A percentile compares a stretch with the other conserved stretches of the same genome.
phyloP scores from a whole-genome alignment of 1,140 invertebrate genomes.

The Lutraria rhynchaena region DNA sequence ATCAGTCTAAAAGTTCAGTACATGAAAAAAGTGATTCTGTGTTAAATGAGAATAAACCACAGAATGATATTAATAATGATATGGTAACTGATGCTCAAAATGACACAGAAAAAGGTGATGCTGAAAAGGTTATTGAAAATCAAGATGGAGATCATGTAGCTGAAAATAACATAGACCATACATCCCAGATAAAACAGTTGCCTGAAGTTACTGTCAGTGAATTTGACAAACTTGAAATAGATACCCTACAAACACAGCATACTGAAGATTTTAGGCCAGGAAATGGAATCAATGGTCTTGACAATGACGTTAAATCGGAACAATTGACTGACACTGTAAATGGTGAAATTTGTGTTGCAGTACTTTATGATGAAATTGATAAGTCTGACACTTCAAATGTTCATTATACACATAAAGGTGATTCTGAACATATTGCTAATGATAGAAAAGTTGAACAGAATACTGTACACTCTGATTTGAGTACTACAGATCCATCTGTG shows the following conservation, averaged over 20 bases:
- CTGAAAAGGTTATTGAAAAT: neutral
- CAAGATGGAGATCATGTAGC: neutral
- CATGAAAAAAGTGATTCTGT: neutral
- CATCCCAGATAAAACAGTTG: neutral
- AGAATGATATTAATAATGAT: neutral
- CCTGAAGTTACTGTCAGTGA: neutral
- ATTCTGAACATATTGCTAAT: too few relatives aligned
- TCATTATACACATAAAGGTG: neutral
- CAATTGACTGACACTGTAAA: too few relatives aligned
- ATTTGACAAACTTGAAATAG: neutral
- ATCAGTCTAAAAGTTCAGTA: slow-evolving; percentile 10
- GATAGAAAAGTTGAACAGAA: too few relatives aligned
- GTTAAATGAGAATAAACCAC: neutral
- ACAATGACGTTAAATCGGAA: too few relatives aligned
- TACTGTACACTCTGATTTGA: too few relatives aligned
- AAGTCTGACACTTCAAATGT: too few relatives aligned
- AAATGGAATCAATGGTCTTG: too few relatives aligned
- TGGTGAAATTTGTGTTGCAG: too few relatives aligned
- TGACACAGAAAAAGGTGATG: neutral
- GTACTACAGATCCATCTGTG: too few relatives aligned
- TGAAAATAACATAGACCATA: neutral
- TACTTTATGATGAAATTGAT: too few relatives aligned
- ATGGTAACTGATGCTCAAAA: neutral
- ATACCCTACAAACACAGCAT: neutral
- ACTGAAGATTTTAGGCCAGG: neutral